Evolutionary conservation across 2,113 vertebrate genomes (phyloP), one percentile per base, ranked within the genome.

Genomic region (Brienomyrus brachyistius): DNA sequence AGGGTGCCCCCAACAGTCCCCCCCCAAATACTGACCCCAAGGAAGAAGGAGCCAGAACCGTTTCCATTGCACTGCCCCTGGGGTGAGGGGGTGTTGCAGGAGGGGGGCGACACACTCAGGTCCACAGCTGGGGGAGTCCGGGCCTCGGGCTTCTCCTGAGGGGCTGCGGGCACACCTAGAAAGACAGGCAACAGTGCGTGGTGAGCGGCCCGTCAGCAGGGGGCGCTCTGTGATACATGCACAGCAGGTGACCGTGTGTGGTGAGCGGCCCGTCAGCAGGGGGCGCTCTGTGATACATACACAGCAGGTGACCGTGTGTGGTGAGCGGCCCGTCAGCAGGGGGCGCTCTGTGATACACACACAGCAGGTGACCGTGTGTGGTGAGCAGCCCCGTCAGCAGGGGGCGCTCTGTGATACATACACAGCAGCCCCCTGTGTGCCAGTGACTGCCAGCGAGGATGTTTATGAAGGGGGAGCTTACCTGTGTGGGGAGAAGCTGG

Each of bases 91-190:
- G 97, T 97, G 91, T 96, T 94, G 89, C 96, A 96, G 0, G 95
- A 96, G 11, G 96, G 96, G 74, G 97, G 97, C 0, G 98, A 98
- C 92, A 98, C 95, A 92, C 98, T 98, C 92, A 98, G 96, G 94
- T 99, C 98, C 91, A 98, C 96, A 4, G 97, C 96, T 0, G 97
- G 97, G 5, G 97, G 93, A 1, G 96, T 97, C 51, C 92, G 95
- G 27, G 96, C 95, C 0, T 97, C 97, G 51, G 95, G 94, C 31
- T 96, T 96, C 89, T 97, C 96, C 3, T 94, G 96, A 90, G 95
- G 93, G 91, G 96, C 94, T 88, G 96, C 93, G 91, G 95, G 93
- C 85, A 94, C 87, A 92, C 95, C 96, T 96, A 91, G 47, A 31
- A 35, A 62, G 50, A 89, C 43, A 87, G 54, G 91, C 27, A n/a